These are phyloP conservation scores for Panagrolaimus sp. DNA, from an alignment of 1,140 invertebrate genomes.

Conservation along the genomic window DNA sequence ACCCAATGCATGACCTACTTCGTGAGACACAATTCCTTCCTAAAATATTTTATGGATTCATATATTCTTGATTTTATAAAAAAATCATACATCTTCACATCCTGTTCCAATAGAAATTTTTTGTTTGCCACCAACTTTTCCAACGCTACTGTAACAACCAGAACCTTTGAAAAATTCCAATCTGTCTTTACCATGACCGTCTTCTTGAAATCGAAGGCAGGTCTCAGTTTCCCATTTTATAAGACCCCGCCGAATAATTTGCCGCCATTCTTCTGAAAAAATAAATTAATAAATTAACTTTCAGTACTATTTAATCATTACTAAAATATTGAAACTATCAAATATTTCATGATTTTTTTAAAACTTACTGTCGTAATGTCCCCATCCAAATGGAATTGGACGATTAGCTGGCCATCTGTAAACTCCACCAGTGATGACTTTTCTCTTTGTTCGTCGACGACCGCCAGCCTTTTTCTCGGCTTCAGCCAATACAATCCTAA, in stretches of 20 bases:
- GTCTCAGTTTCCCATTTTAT: conserved; percentile 54
- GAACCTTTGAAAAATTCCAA: conserved; percentile 54
- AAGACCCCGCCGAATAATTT: conserved; percentile 47
- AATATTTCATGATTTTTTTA: too few relatives aligned
- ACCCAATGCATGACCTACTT: conserved; percentile 63
- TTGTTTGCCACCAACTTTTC: conserved; percentile 49
- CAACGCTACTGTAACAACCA: conserved; percentile 57
- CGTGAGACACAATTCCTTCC: conserved; percentile 60
- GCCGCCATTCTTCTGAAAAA: conserved; percentile 51
- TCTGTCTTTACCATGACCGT: conserved; percentile 43
- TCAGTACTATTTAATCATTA: not conserved
- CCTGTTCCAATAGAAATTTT: conserved; percentile 56
- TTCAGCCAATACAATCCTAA: conserved; percentile 46
- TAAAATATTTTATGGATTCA: too few relatives aligned
- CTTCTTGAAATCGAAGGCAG: conserved; percentile 50
- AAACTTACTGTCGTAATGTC: conserved; percentile 47
- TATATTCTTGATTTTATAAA: too few relatives aligned
- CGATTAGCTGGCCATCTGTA: conserved; percentile 52
- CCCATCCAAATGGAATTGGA: conserved; percentile 51
- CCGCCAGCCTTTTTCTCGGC: conserved; percentile 39
- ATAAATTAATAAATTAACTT: not conserved
- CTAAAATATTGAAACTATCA: not conserved
- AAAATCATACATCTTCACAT: conserved; percentile 42
- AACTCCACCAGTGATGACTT: conserved; percentile 51
- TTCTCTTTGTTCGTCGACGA: conserved; percentile 45